These are phyloP conservation scores for Hippopotamus amphibius DNA, from an alignment of 2,113 vertebrate genomes.

Conservation along the genomic window DNA sequence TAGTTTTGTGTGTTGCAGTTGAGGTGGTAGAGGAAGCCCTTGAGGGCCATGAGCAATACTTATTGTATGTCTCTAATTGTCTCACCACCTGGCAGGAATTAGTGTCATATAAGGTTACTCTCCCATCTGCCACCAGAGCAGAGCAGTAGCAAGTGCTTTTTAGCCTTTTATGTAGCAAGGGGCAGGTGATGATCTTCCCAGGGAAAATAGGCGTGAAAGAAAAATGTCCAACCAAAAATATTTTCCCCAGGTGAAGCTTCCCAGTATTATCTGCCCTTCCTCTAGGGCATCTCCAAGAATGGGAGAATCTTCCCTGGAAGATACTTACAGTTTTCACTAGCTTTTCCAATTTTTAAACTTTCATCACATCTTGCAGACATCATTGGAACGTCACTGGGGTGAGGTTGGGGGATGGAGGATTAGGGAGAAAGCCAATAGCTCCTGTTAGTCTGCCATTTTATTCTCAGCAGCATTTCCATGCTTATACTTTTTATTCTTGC, in stretches of 20 bases:
- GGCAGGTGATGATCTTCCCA: neutral
- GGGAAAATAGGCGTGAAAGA: neutral
- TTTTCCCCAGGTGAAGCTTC: neutral
- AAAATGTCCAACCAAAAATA: neutral
- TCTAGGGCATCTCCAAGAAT: neutral
- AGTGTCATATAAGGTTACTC: accelerated
- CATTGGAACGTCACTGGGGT: neutral
- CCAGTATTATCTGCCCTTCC: neutral
- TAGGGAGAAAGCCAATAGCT: neutral
- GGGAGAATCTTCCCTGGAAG: neutral
- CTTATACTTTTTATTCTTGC: conserved; percentile 38
- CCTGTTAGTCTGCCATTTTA: neutral
- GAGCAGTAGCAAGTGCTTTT: neutral
- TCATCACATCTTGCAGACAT: neutral
- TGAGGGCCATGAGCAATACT: neutral
- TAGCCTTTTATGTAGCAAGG: neutral
- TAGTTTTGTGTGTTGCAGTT: neutral
- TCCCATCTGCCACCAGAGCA: accelerated
- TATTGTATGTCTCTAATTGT: neutral
- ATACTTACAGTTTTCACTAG: neutral
- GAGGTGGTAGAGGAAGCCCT: neutral
- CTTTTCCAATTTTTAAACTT: neutral
- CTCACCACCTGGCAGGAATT: neutral
- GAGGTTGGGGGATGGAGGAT: neutral
- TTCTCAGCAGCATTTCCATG: neutral